Evolutionary conservation across 1,140 invertebrate species (phyloP).

Genomic region (Pseudachorutes palmiensis): DNA sequence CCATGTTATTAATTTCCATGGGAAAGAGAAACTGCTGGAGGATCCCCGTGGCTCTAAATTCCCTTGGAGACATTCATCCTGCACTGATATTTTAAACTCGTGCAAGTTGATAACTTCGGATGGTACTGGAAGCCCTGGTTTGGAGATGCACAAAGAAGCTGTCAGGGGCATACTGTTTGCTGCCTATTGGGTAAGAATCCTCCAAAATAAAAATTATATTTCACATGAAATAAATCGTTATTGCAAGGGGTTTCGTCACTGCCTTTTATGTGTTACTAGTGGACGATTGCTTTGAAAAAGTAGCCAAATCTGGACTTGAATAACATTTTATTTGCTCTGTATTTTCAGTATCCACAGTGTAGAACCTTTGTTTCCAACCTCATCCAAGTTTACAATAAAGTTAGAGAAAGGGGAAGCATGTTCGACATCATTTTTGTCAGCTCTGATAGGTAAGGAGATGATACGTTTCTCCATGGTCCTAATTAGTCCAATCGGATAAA

Average conservation of each 20-base stretch:
- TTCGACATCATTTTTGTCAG: slow-evolving; percentile 75
- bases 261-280: too few relatives aligned
- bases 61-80: slow-evolving; percentile 61
- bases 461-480: neutral
- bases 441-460: slow-evolving; percentile 58
- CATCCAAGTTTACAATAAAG: slow-evolving; percentile 57
- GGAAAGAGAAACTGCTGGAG: slow-evolving; percentile 57
- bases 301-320: too few relatives aligned
- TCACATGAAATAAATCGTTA: too few relatives aligned
- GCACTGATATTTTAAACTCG: slow-evolving; percentile 50
- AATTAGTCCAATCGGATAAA: too few relatives aligned
- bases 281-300: too few relatives aligned
- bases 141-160: neutral
- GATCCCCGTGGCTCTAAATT: slow-evolving; percentile 59
- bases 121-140: slow-evolving; percentile 38
- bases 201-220: neutral
- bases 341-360: slow-evolving; percentile 68
- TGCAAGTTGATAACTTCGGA: slow-evolving; percentile 53
- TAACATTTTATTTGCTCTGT: slow-evolving; percentile 17
- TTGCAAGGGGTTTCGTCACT: too few relatives aligned
- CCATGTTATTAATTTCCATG: slow-evolving; percentile 54
- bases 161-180: slow-evolving; percentile 65
- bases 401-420: slow-evolving; percentile 58
- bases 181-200: slow-evolving; percentile 66
- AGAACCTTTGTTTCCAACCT: slow-evolving; percentile 68